phyloP scores from a whole-genome alignment of 2,113 vertebrate species.

The Eidolon helvum region DNA sequence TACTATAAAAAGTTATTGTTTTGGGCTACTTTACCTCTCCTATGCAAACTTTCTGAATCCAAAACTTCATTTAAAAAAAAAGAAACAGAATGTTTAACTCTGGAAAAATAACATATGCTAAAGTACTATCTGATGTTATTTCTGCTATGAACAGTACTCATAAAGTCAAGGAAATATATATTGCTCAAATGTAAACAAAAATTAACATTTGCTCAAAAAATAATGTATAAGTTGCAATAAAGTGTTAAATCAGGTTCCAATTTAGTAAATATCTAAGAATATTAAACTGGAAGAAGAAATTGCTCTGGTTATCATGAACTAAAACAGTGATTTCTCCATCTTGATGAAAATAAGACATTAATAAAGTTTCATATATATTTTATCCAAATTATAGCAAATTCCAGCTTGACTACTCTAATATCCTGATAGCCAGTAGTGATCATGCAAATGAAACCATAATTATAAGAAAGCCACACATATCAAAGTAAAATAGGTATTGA shows the following conservation, averaged over 20 bases:
- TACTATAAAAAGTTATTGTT: background rate
- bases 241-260: constrained; percentile 42
- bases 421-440: constrained; percentile 15
- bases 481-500: constrained; percentile 55
- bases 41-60: background rate
- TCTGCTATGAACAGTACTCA: background rate
- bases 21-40: background rate
- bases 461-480: constrained; percentile 20
- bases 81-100: background rate
- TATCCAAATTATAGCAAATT: constrained; percentile 63
- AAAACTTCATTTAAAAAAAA: background rate
- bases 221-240: constrained; percentile 49
- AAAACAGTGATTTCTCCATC: constrained; percentile 57
- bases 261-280: constrained; percentile 50
- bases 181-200: constrained; percentile 15
- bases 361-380: constrained; percentile 40
- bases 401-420: constrained; percentile 40
- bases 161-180: constrained; percentile 46
- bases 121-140: background rate
- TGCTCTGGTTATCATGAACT: constrained; percentile 43
- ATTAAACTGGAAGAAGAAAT: constrained; percentile 54
- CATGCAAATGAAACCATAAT: constrained; percentile 42
- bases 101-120: background rate
- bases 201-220: constrained; percentile 67
- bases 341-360: constrained; percentile 56